Base-by-base conservation (phyloP, 1,140 invertebrate genomes). In the Holotrichia oblita region DNA sequence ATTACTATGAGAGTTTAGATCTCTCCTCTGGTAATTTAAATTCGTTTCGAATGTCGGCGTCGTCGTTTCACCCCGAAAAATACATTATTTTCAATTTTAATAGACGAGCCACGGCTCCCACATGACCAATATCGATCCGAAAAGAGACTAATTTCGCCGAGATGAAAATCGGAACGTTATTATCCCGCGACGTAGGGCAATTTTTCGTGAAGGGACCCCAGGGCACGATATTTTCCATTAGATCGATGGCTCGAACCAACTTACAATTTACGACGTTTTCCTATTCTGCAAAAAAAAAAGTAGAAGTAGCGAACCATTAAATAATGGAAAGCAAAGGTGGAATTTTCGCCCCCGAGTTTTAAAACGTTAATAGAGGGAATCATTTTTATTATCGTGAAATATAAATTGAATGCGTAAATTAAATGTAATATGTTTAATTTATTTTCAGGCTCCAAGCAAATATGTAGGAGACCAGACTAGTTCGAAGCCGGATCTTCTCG, bases 401-500 rank as follows among this genome's bases (percentile, higher is more conserved):
- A n/a, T n/a, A n/a, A n/a, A n/a, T n/a, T n/a, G n/a, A n/a, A n/a
- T n/a, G n/a, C n/a, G n/a, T n/a, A n/a, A n/a, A n/a, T n/a, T n/a
- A n/a, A n/a, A n/a, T n/a, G n/a, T n/a, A n/a, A n/a, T n/a, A n/a
- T n/a, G n/a, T n/a, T n/a, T n/a, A n/a, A 9, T 76, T 34, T 55
- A 14, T n/a, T 81, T 79, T n/a, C 75, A 82, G 81, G 77, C 79
- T 7, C 79, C 79, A 12, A 42, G 77, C 4, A 81, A 79, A 55
- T 75, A 77, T 34, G 80, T 83, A 8, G 79, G 81, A 40, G 81
- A 81, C 40, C 75, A 64, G 76, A 74, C 75, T 22, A 82, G 79
- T 74, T 81, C 81, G 40, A 79, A 79, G 41, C 77, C 81, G n/a
- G 80, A 83, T 73, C 27, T 76, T 73, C 76, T 55, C 7, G 82